Evolutionary conservation across 1,140 invertebrate genomes (phyloP).

Genomic region (Heterodera carotae): DNA sequence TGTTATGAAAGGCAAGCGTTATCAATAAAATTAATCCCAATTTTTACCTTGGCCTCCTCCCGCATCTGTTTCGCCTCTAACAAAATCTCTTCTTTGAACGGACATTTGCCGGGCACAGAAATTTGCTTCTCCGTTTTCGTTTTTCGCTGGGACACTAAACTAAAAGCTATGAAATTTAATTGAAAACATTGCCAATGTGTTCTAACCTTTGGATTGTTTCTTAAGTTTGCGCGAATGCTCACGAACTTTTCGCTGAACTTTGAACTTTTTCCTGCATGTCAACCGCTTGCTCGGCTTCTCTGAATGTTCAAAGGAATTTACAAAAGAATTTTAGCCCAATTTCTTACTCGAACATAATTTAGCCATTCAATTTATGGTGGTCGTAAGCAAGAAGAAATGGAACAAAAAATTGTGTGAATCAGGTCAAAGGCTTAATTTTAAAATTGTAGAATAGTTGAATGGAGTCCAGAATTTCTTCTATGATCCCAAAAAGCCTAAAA

Average conservation of each 20-base stretch:
- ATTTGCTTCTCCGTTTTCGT: slow-evolving; percentile 60
- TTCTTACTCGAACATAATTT: slow-evolving; percentile 55
- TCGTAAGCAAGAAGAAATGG: neutral
- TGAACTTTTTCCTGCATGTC: slow-evolving; percentile 59
- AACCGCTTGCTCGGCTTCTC: slow-evolving; percentile 66
- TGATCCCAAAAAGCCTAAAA: too few species aligned
- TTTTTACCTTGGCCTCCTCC: slow-evolving; percentile 41
- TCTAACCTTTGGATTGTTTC: slow-evolving; percentile 57
- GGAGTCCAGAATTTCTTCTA: too few species aligned
- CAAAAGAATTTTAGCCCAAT: neutral
- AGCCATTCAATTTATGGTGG: too few species aligned
- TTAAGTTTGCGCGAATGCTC: slow-evolving; percentile 66
- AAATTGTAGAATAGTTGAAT: too few species aligned
- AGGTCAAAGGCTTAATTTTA: too few species aligned
- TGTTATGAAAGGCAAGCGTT: too few species aligned
- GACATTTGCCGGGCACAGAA: slow-evolving; percentile 66
- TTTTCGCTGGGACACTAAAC: slow-evolving; percentile 8
- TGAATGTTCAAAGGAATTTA: slow-evolving; percentile 46
- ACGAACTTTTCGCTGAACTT: slow-evolving; percentile 66
- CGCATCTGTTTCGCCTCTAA: slow-evolving; percentile 65
- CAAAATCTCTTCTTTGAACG: slow-evolving; percentile 67
- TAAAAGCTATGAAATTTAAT: neutral
- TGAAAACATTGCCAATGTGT: neutral
- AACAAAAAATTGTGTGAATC: neutral
- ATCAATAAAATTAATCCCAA: too few species aligned